Percentiles rank a stretch among this genome's conserved stretches.
phyloP scores from a whole-genome alignment of 1,140 invertebrate genomes.

The Oncopodura yosiiana region DNA sequence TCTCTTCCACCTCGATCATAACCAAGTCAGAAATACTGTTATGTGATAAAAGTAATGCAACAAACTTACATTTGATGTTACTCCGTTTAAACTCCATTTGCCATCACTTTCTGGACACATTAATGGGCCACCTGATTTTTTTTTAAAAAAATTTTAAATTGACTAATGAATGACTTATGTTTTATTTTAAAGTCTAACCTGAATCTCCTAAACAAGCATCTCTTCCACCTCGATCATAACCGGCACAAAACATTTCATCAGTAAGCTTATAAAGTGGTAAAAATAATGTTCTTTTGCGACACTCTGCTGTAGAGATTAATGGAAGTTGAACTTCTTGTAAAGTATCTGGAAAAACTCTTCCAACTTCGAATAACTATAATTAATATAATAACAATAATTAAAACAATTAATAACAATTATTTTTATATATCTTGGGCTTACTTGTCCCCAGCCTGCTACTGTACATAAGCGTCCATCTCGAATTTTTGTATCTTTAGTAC shows the following conservation, averaged over 20 bases:
- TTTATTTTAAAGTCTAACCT: no score
- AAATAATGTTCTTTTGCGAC: conserved; percentile 64
- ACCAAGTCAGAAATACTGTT: no score
- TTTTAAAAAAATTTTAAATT: no score
- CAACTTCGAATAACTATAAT: conserved; percentile 16
- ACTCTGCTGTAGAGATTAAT: conserved; percentile 68
- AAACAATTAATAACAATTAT: conserved; percentile 4
- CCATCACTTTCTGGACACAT: conserved; percentile 37
- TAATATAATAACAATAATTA: no score
- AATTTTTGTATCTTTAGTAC: conserved; percentile 38
- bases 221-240: conserved; percentile 55
- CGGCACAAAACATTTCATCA: conserved; percentile 82
- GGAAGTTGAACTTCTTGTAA: conserved; percentile 76
- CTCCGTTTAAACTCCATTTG: conserved; percentile 55
- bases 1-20: conserved; percentile 59
- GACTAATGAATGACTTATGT: conserved; percentile 68
- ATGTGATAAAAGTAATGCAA: no score
- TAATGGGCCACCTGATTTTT: conserved; percentile 25
- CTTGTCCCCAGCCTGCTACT: conserved; percentile 73
- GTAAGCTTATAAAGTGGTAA: conserved; percentile 68
- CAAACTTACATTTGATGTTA: conserved; percentile 81
- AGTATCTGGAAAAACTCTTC: conserved; percentile 51
- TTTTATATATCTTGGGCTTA: conserved; percentile 45
- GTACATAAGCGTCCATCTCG: conserved; percentile 59
- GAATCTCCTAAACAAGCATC: conserved; percentile 84